Evolutionary conservation across 1,140 invertebrate species (phyloP).

Genomic region (Oedothorax gibbosus): DNA sequence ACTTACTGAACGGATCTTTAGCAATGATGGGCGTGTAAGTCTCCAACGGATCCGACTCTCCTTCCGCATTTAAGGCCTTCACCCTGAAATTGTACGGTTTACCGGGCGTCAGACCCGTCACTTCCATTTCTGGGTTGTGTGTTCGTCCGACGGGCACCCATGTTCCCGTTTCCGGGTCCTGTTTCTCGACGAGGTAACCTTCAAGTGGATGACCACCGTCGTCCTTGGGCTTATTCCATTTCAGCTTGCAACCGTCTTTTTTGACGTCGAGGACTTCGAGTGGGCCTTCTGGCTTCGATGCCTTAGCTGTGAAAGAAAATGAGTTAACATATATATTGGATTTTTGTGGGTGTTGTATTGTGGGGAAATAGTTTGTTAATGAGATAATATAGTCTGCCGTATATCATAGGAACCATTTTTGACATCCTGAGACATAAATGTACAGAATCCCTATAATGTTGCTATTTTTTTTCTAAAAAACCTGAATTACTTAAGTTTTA

Average conservation of each 20-base stretch:
- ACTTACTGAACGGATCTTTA: constrained; percentile 68
- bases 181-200: constrained; percentile 94
- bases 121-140: constrained; percentile 88
- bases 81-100: constrained; percentile 99
- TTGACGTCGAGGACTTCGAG: constrained; percentile 91
- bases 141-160: constrained; percentile 93
- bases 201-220: constrained; percentile 74
- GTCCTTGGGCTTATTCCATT: constrained; percentile 69
- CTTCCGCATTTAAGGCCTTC: constrained; percentile 96
- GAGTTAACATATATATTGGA: no score
- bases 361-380: no score
- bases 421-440: no score
- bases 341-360: no score
- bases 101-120: constrained; percentile 88
- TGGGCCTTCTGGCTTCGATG: constrained; percentile 90
- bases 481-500: no score
- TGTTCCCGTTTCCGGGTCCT: constrained; percentile 89
- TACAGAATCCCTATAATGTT: no score
- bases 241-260: constrained; percentile 70
- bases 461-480: no score
- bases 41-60: constrained; percentile 91
- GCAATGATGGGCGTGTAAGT: constrained; percentile 84
- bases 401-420: no score
- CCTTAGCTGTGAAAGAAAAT: constrained; percentile 71
- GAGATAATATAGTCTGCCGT: no score